phyloP scores from a whole-genome alignment of 2,113 vertebrate species.

The Panthera tigris region DNA sequence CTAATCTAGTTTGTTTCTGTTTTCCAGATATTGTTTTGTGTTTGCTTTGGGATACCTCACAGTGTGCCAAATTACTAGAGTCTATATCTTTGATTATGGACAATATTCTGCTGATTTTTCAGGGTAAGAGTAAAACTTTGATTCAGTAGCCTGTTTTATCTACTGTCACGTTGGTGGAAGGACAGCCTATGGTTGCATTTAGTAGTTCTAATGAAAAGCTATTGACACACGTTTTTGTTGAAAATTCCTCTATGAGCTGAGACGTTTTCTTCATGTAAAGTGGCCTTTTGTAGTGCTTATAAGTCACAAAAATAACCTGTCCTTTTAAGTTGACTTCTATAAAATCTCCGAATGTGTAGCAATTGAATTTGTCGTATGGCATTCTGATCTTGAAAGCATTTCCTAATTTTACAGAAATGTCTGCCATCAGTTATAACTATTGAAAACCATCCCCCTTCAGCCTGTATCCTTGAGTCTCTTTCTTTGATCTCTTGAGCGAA shows the following conservation, averaged over 20 bases:
- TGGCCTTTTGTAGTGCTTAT: neutral
- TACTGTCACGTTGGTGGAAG: neutral
- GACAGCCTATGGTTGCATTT: neutral
- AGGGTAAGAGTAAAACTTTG: slow-evolving; percentile 89
- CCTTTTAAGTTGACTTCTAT: neutral
- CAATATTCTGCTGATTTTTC: slow-evolving; percentile 99
- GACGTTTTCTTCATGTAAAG: neutral
- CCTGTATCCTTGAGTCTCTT: neutral
- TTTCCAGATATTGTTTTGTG: slow-evolving; percentile 96
- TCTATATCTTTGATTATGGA: slow-evolving; percentile 99
- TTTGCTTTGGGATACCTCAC: slow-evolving; percentile 98
- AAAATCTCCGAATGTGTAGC: neutral
- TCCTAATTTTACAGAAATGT: neutral
- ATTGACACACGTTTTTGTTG: neutral
- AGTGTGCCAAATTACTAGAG: slow-evolving; percentile 96
- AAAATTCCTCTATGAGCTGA: neutral
- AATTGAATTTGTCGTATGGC: neutral
- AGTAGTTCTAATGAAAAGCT: neutral
- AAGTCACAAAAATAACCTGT: neutral
- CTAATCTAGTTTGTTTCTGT: slow-evolving; percentile 60
- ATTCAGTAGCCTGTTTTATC: neutral
- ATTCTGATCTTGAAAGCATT: neutral
- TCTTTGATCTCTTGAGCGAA: neutral
- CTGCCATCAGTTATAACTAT: neutral
- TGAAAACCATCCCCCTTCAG: neutral